Evolutionary conservation across 2,113 vertebrate species (phyloP), one percentile per base, ranked within the genome.

Genomic region (Crotalus viridis): DNA sequence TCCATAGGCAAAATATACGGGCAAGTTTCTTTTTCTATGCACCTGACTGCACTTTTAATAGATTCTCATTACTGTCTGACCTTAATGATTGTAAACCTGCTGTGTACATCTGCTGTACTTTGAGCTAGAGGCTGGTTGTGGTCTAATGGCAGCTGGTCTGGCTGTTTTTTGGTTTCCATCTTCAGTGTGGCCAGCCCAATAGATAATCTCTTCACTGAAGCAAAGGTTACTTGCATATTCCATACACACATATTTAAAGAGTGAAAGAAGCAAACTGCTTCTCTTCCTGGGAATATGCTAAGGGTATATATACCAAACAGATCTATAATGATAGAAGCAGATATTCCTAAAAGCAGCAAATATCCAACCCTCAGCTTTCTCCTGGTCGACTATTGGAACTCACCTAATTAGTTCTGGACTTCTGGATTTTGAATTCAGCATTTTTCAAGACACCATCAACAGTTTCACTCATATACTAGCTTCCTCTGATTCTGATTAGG

Each of bases 81-180:
- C 46, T 86, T 88, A 92, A 52, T 19, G 51, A 89, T 85, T n/a
- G 57, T 39, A 89, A 95, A 51, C 46, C 46, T 92, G n/a, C 86
- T 87, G 81, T 51, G 51, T 59, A 48, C 57, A 94, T 87, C 93
- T 96, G 56, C 28, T 92, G 51, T 17, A n/a, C 15, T 94, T 85
- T 24, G 33, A 90, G 74, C 39, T 59, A 87, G 13, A 22, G 13
- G 8, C 0, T 94, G 56, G 13, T 21, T 87, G 10, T 46, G 1
- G 2, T 91, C 93, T 94, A 92, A 92, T 92, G 22, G 24, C 3
- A 87, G 12, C 0, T 5, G 3, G 22, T 43, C 52, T 85, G 39
- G 13, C 10, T 95, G 48, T 28, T 64, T 1, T 48, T 94, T 51
- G 88, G 22, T 0, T 94, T 94, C 90, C 91, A 24, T 22, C 19